Conservation (phyloP, 2,797 vertebrate species). For the Myioborus melanocephalus region DNA sequence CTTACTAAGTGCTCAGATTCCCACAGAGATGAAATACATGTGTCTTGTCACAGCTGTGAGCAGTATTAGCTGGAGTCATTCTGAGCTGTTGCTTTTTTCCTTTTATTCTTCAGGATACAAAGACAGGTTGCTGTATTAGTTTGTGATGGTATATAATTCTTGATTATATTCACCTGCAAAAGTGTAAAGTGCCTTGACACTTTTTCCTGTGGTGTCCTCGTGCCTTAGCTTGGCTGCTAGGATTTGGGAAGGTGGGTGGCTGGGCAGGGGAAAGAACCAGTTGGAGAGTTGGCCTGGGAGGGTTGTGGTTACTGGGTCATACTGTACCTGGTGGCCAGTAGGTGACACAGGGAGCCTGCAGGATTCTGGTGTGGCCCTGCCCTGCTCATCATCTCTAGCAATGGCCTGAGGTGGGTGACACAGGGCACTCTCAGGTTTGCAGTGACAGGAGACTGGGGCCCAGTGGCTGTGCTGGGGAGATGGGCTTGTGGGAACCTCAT, state of each 20-base stretch:
- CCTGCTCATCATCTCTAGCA: background rate
- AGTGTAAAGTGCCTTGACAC: background rate
- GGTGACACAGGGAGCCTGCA: background rate
- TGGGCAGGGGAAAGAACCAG: background rate
- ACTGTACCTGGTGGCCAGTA: background rate
- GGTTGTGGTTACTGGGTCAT: background rate
- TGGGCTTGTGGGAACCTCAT: background rate
- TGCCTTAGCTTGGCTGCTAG: background rate
- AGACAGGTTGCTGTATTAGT: background rate
- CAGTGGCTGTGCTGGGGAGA: background rate
- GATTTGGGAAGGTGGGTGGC: background rate
- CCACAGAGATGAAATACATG: rapidly evolving
- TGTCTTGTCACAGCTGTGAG: background rate
- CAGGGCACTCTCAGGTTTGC: background rate
- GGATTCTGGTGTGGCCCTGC: background rate
- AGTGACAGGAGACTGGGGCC: background rate
- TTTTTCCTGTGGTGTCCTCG: background rate
- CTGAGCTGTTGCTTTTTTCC: background rate
- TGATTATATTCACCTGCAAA: background rate
- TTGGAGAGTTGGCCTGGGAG: background rate
- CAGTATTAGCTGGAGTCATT: background rate
- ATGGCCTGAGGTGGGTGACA: background rate
- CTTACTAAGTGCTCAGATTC: background rate
- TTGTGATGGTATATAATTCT: background rate
- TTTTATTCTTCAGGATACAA: background rate